Conservation (phyloP, 1,140 invertebrate genomes). For the Atta texana region DNA sequence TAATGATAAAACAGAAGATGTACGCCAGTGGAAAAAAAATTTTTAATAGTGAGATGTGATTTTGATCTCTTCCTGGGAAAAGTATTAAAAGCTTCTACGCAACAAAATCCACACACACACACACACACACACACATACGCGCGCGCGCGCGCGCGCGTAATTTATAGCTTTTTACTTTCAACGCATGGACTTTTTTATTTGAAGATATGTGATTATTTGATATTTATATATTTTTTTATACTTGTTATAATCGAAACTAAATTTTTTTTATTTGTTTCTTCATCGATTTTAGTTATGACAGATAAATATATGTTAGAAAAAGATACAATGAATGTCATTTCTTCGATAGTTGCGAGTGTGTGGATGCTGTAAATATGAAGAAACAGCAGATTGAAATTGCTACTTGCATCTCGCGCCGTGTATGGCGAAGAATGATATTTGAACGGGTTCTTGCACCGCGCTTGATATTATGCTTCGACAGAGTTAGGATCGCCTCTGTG, state of each 20-base stretch:
- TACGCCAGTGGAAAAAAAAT: not conserved
- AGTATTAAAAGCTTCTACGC: not conserved
- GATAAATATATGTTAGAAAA: not conserved
- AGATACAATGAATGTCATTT: not conserved
- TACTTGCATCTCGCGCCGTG: slow-evolving; percentile 18
- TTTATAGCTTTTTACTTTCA: not conserved
- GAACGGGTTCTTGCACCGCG: slow-evolving; percentile 52
- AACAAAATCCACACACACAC: not conserved
- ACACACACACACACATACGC: no score
- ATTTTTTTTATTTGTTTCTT: not conserved
- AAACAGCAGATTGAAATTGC: slow-evolving; percentile 32
- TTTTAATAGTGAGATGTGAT: slow-evolving; percentile 2
- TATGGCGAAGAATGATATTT: slow-evolving; percentile 11
- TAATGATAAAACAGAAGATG: slow-evolving; percentile 3
- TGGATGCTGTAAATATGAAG: not conserved
- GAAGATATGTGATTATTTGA: not conserved
- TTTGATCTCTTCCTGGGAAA: not conserved
- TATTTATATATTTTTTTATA: not conserved
- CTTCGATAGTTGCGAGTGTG: not conserved
- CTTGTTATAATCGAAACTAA: not conserved
- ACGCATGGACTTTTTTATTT: not conserved
- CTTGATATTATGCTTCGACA: slow-evolving; percentile 40
- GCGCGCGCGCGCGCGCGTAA: not conserved
- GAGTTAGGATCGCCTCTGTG: slow-evolving; percentile 37
- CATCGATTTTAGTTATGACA: not conserved